These are phyloP conservation scores for Volucella zonaria DNA, from an alignment of 2,888 invertebrate genomes.

Conservation along the genomic window DNA sequence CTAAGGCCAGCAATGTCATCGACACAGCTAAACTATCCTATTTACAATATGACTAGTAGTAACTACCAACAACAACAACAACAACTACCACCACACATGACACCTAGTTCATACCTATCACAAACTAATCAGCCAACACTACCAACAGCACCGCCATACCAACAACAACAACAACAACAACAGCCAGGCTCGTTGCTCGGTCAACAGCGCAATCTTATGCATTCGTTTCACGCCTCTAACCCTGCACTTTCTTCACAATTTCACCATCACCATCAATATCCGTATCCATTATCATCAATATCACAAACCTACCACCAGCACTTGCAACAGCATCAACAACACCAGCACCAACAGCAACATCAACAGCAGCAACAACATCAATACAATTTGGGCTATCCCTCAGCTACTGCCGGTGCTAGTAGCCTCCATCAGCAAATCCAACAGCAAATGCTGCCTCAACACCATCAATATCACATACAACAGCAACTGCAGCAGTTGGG, in stretches of 20 bases:
- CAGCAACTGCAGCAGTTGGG: slow-evolving; percentile 81
- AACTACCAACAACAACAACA: slow-evolving; percentile 77
- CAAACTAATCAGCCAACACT: slow-evolving; percentile 78
- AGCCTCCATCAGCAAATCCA: slow-evolving; percentile 73
- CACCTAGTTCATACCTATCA: slow-evolving; percentile 69
- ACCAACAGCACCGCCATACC: slow-evolving; percentile 79
- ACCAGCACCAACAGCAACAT: slow-evolving; percentile 75
- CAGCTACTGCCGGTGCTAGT: slow-evolving; percentile 69
- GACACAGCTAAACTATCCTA: slow-evolving; percentile 80
- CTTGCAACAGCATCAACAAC: slow-evolving; percentile 75
- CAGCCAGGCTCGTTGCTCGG: slow-evolving; percentile 70
- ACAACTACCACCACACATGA: slow-evolving; percentile 75
- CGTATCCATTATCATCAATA: slow-evolving; percentile 70
- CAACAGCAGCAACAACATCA: slow-evolving; percentile 66
- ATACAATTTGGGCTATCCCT: slow-evolving; percentile 49
- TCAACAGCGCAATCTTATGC: slow-evolving; percentile 81
- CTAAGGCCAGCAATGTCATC: slow-evolving; percentile 81
- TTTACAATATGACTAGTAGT: slow-evolving; percentile 77
- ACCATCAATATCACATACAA: slow-evolving; percentile 81
- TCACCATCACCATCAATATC: slow-evolving; percentile 76
- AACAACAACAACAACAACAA: slow-evolving; percentile 14
- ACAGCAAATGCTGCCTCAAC: slow-evolving; percentile 79
- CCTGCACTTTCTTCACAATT: slow-evolving; percentile 81
- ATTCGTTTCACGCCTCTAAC: slow-evolving; percentile 81
- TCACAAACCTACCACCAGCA: slow-evolving; percentile 75